Evolutionary conservation across 2,797 vertebrate genomes (phyloP).

Genomic region (Craterocephalus amniculus): DNA sequence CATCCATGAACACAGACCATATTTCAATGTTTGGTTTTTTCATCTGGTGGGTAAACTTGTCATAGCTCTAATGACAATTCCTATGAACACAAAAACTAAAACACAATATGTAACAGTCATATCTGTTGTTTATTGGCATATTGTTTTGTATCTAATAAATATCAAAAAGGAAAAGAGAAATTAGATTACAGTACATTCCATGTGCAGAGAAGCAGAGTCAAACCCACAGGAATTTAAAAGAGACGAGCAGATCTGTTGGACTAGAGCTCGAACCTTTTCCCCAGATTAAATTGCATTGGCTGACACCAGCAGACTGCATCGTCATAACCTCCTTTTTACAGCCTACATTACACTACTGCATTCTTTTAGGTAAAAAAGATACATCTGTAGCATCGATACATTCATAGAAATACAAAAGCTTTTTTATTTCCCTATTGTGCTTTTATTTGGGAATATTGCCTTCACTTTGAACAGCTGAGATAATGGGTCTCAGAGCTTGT

Average conservation of each 20-base stretch:
- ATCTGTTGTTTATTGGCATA: constrained; percentile 84
- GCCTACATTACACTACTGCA: constrained; percentile 49
- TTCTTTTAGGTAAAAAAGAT: constrained; percentile 77
- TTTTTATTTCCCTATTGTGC: constrained; percentile 74
- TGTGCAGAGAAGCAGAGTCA: constrained; percentile 71
- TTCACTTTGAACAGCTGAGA: constrained; percentile 51
- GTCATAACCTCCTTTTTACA: constrained; percentile 40
- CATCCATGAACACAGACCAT: too few species aligned
- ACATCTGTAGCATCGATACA: constrained; percentile 81
- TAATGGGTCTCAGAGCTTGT: constrained; percentile 53
- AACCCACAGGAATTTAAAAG: constrained; percentile 62
- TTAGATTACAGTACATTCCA: constrained; percentile 81
- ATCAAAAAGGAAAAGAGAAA: constrained; percentile 75
- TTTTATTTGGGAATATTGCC: constrained; percentile 76
- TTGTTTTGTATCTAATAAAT: constrained; percentile 77
- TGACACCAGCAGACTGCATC: constrained; percentile 47
- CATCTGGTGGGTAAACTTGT: too few species aligned
- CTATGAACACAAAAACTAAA: neutral
- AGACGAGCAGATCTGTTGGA: constrained; percentile 58
- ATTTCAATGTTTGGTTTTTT: too few species aligned
- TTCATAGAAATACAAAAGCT: constrained; percentile 84
- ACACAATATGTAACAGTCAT: constrained; percentile 65
- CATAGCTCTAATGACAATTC: neutral
- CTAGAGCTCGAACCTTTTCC: constrained; percentile 44
- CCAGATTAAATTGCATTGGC: constrained; percentile 62